A percentile compares a stretch with the other conserved stretches of the same genome.
Evolutionary conservation across 2,797 vertebrate species (phyloP).

Genomic region (Poecilia velifera): DNA sequence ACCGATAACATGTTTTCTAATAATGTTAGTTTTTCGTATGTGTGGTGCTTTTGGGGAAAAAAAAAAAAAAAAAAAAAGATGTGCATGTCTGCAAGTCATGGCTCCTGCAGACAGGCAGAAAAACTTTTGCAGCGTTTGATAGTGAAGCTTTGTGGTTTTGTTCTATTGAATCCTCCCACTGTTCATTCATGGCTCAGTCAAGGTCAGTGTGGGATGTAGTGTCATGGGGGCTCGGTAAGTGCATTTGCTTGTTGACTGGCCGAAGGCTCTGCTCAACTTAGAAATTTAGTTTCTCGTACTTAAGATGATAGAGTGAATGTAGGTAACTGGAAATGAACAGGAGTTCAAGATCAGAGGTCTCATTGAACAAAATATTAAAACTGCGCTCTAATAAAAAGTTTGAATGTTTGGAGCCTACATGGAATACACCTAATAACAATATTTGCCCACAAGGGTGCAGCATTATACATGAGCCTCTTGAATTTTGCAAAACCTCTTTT

Average conservation of each 20-base stretch:
- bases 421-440: not conserved
- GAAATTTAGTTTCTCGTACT: not conserved
- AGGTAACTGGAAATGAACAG: not conserved
- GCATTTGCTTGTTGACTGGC: slow-evolving; percentile 51
- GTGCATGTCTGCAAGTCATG: not conserved
- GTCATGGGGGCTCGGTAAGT: slow-evolving; percentile 57
- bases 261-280: slow-evolving; percentile 12
- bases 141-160: slow-evolving; percentile 69
- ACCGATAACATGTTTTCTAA: slow-evolving; percentile 68
- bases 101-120: slow-evolving; percentile 10
- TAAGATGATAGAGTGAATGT: not conserved
- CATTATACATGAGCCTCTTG: not conserved
- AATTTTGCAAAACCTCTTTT: not conserved
- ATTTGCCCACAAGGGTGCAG: not conserved
- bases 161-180: slow-evolving; percentile 74
- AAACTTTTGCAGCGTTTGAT: slow-evolving; percentile 59
- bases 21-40: slow-evolving; percentile 33
- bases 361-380: not conserved
- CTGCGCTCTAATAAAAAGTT: not conserved
- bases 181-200: slow-evolving; percentile 75
- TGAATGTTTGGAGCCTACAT: not conserved
- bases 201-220: slow-evolving; percentile 76
- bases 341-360: not conserved
- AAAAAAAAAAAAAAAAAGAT: slow-evolving; percentile 37
- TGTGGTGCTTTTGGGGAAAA: slow-evolving; percentile 15